phyloP scores from a whole-genome alignment of 2,888 invertebrate species.

The Harmothoe impar region DNA sequence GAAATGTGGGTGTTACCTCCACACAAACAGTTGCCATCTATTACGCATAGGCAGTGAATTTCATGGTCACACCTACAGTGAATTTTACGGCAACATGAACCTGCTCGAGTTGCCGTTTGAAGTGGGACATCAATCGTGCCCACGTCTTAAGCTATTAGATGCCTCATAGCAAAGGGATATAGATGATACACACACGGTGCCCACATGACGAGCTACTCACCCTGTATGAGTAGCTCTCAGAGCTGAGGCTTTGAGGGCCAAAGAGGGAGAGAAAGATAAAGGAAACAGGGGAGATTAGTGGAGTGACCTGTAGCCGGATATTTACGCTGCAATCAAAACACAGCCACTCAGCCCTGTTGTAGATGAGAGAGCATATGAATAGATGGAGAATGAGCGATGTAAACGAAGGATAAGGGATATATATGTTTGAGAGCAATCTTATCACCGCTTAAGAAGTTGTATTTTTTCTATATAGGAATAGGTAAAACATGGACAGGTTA shows the following conservation, averaged over 20 bases:
- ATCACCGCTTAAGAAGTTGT: too few relatives aligned
- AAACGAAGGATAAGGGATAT: too few relatives aligned
- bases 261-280: background rate
- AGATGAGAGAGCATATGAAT: too few relatives aligned
- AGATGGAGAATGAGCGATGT: too few relatives aligned
- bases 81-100: constrained; percentile 18
- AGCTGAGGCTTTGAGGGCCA: background rate
- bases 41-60: background rate
- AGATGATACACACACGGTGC: background rate
- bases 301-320: background rate
- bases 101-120: constrained; percentile 25
- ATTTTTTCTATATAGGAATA: too few relatives aligned
- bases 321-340: too few relatives aligned
- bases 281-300: background rate
- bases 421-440: too few relatives aligned
- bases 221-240: too few relatives aligned
- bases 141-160: background rate
- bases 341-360: too few relatives aligned
- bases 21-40: background rate
- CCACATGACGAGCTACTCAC: background rate
- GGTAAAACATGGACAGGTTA: too few relatives aligned
- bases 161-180: background rate
- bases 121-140: background rate
- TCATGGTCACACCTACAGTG: background rate
- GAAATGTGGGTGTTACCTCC: too few relatives aligned